These are phyloP conservation scores for Argyra leucocephala DNA, from an alignment of 2,888 invertebrate genomes.

Conservation along the genomic window DNA sequence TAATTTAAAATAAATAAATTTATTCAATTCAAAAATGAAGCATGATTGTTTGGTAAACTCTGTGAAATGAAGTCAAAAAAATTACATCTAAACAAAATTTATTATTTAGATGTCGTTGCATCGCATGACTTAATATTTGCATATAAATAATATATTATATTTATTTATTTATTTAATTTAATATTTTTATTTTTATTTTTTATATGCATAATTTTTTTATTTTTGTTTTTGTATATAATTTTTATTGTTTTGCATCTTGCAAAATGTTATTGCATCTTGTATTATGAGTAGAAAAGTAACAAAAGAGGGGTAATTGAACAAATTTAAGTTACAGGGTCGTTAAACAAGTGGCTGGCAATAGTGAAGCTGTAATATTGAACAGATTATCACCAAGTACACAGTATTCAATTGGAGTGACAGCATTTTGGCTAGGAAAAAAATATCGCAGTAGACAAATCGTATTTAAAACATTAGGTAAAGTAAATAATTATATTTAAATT, in stretches of 20 bases:
- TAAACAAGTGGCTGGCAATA: constrained; percentile 80
- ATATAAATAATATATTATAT: no score
- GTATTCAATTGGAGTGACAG: constrained; percentile 78
- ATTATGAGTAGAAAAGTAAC: constrained; percentile 9
- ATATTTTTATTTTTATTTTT: neutral
- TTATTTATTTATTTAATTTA: neutral
- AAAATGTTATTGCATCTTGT: constrained; percentile 16
- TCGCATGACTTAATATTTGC: no score
- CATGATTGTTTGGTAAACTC: no score
- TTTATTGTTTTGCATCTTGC: constrained; percentile 12
- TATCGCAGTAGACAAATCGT: constrained; percentile 78
- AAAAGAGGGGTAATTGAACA: constrained; percentile 50
- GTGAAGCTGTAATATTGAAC: constrained; percentile 73
- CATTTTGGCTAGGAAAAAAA: constrained; percentile 72
- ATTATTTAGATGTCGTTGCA: no score
- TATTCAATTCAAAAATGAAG: no score
- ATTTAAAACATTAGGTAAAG: constrained; percentile 79
- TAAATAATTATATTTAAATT: neutral
- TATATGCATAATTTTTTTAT: neutral
- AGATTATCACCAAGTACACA: constrained; percentile 77
- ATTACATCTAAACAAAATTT: no score
- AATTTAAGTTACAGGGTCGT: constrained; percentile 88
- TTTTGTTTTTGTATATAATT: constrained; percentile 9
- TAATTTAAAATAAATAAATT: no score
- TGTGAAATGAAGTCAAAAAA: no score